Conservation (phyloP, 2,888 invertebrate species). For the Galerucella calmariensis region DNA sequence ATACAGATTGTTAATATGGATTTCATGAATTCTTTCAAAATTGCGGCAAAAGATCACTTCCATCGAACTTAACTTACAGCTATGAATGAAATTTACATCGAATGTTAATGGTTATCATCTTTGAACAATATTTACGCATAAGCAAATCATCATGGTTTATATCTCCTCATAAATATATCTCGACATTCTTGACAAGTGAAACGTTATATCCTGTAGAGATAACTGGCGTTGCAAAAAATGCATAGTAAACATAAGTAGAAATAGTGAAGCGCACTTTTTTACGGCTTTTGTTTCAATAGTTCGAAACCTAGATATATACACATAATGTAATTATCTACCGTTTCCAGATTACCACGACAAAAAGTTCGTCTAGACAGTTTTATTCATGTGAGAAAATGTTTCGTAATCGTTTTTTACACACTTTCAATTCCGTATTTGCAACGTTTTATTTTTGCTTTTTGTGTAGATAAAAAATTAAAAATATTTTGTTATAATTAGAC, state of each 20-base stretch:
- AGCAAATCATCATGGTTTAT: conserved; percentile 24
- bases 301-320: conserved; percentile 19
- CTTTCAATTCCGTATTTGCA: not conserved
- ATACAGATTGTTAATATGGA: too few relatives aligned
- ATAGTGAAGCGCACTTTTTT: conserved; percentile 36
- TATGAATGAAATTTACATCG: not conserved
- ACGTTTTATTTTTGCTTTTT: not conserved
- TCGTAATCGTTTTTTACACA: conserved; percentile 9
- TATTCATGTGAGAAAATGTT: conserved; percentile 14
- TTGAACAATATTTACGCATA: conserved; percentile 12
- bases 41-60: not conserved
- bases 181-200: conserved; percentile 36
- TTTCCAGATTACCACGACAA: conserved; percentile 22
- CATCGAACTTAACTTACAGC: not conserved
- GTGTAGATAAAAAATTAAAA: not conserved
- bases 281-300: conserved; percentile 26
- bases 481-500: not conserved
- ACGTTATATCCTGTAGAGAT: conserved; percentile 38
- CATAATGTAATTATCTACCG: conserved; percentile 24
- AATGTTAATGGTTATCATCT: not conserved
- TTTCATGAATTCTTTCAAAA: too few relatives aligned
- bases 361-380: conserved; percentile 20
- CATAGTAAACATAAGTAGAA: conserved; percentile 38
- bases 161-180: conserved; percentile 31
- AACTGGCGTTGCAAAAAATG: conserved; percentile 51